Percentiles rank a stretch among this genome's conserved stretches.
phyloP scores from a whole-genome alignment of 2,113 vertebrate species.

The Leucopsar rothschildi region DNA sequence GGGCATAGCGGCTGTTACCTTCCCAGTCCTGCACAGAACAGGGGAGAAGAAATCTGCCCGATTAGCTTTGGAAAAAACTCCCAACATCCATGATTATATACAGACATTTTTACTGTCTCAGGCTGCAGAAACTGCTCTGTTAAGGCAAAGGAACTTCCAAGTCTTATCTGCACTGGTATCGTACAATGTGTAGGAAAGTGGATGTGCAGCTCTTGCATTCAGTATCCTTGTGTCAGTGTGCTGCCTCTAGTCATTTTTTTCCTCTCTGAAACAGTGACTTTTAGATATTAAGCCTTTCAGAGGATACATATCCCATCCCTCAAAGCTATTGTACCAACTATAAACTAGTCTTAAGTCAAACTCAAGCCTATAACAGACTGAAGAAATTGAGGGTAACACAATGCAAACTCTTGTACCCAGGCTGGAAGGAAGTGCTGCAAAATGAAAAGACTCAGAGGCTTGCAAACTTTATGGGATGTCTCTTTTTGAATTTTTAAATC shows the following conservation, averaged over 20 bases:
- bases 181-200: not conserved
- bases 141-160: not conserved
- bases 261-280: not conserved
- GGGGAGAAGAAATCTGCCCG: not conserved
- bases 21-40: constrained; percentile 86
- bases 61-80: not conserved
- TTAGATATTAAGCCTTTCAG: not conserved
- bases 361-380: not conserved
- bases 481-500: not conserved
- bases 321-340: not conserved
- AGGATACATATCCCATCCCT: not conserved
- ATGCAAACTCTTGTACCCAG: not conserved
- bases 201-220: not conserved
- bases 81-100: not conserved
- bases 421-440: not conserved
- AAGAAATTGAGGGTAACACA: not conserved
- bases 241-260: not conserved
- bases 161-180: not conserved
- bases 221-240: not conserved
- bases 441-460: not conserved
- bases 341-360: not conserved
- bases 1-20: constrained; percentile 79
- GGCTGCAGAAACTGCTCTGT: not conserved
- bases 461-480: not conserved
- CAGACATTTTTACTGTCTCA: not conserved